Percentiles rank a stretch among this genome's conserved stretches.
Conservation (phyloP, 2,888 invertebrate species). For the Tenthredo notha region DNA sequence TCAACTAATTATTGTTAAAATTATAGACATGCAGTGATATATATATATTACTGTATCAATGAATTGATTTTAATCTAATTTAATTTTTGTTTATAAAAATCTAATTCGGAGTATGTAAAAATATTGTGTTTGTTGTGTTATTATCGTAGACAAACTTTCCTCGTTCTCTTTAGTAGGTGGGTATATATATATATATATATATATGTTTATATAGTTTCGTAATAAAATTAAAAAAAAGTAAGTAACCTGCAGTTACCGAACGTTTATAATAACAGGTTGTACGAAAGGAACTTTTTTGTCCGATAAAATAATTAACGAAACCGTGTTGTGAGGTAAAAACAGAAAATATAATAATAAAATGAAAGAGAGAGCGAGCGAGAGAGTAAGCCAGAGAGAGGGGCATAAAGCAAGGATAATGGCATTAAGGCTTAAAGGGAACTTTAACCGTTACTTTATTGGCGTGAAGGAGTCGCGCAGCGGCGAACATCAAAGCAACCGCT, state of each 20-base stretch:
- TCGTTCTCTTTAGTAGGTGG: not conserved
- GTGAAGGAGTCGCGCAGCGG: constrained; percentile 76
- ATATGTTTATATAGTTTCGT: not conserved
- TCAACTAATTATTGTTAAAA: too few species aligned
- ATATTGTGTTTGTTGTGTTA: not conserved
- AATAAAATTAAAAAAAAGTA: not conserved
- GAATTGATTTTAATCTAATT: not conserved
- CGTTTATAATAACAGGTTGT: constrained; percentile 14
- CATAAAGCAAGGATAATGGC: constrained; percentile 72
- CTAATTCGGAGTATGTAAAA: not conserved
- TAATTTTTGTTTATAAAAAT: not conserved
- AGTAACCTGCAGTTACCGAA: not conserved
- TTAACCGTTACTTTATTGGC: constrained; percentile 77
- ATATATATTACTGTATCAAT: too few species aligned
- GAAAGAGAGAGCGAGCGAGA: constrained; percentile 6
- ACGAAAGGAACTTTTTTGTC: constrained; percentile 35
- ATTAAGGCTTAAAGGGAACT: constrained; percentile 75
- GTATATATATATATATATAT: not conserved
- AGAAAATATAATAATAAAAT: constrained; percentile 20
- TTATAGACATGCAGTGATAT: too few species aligned
- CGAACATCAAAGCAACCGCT: constrained; percentile 76
- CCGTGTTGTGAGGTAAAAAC: constrained; percentile 32
- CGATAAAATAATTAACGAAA: constrained; percentile 44
- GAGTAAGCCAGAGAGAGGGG: constrained; percentile 57
- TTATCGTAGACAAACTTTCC: not conserved